Evolutionary conservation across 2,797 vertebrate genomes (phyloP).

Genomic region (Sciurus carolinensis): DNA sequence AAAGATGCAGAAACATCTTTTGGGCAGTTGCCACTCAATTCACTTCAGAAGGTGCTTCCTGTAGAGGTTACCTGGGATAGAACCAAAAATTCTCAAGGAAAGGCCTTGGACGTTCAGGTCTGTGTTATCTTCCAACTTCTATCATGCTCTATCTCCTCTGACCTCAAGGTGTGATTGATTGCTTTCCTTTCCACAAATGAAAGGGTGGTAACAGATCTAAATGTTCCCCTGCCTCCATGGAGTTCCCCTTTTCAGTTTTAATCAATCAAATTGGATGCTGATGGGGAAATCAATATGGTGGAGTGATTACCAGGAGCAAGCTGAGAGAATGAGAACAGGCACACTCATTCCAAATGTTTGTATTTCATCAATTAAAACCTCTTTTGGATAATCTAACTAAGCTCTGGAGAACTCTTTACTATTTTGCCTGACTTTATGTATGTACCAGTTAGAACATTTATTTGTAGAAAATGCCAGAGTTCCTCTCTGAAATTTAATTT

Average conservation of each 20-base stretch:
- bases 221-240: background rate
- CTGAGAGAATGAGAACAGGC: background rate
- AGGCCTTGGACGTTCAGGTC: background rate
- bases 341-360: background rate
- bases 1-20: background rate
- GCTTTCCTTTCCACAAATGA: slow-evolving; percentile 33
- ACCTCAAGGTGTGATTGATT: background rate
- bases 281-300: slow-evolving; percentile 7
- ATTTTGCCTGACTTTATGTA: slow-evolving; percentile 25
- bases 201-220: background rate
- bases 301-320: background rate
- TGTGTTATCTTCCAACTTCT: background rate
- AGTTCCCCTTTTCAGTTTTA: background rate
- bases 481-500: slow-evolving; percentile 62
- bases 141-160: background rate
- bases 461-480: slow-evolving; percentile 8
- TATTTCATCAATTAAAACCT: slow-evolving; percentile 9
- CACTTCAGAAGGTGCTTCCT: background rate
- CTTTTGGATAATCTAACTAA: background rate
- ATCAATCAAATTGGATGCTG: background rate
- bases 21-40: background rate
- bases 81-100: background rate
- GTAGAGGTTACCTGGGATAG: background rate
- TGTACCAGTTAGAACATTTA: slow-evolving; percentile 48
- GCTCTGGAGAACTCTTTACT: background rate